These are phyloP conservation scores for Stegodyphus dumicola DNA, from an alignment of 1,140 invertebrate genomes.

Conservation along the genomic window DNA sequence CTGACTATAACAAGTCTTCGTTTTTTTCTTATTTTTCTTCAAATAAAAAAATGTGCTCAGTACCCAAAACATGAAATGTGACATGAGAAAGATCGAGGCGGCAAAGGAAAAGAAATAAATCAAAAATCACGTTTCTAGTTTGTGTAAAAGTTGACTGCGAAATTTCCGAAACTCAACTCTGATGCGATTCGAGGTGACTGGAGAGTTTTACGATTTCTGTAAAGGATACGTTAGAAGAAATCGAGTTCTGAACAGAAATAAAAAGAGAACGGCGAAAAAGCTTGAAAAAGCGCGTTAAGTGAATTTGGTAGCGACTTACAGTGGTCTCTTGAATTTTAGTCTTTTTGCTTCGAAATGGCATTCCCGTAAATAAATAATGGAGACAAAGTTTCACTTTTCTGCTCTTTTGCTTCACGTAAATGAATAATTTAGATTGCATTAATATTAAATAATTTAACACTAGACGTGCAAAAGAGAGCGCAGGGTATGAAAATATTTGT, in stretches of 20 bases:
- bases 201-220: constrained; percentile 7
- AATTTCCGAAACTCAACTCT: constrained; percentile 24
- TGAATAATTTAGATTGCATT: no score
- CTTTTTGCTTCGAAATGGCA: no score
- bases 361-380: no score
- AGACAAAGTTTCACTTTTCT: no score
- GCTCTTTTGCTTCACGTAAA: no score
- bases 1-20: no score
- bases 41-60: neutral
- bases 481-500: no score
- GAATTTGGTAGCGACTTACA: neutral
- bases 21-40: no score
- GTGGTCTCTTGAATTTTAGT: constrained; percentile 16
- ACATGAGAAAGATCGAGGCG: neutral
- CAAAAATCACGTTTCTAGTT: neutral
- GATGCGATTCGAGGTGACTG: constrained; percentile 24
- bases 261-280: neutral
- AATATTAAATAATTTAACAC: no score
- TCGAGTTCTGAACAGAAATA: neutral
- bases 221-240: constrained; percentile 7
- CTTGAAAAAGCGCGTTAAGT: constrained; percentile 15
- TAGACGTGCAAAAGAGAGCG: no score
- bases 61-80: neutral
- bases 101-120: neutral
- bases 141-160: constrained; percentile 5